Base-by-base conservation (phyloP, 2,113 vertebrate species). In the Marmota flaviventris region DNA sequence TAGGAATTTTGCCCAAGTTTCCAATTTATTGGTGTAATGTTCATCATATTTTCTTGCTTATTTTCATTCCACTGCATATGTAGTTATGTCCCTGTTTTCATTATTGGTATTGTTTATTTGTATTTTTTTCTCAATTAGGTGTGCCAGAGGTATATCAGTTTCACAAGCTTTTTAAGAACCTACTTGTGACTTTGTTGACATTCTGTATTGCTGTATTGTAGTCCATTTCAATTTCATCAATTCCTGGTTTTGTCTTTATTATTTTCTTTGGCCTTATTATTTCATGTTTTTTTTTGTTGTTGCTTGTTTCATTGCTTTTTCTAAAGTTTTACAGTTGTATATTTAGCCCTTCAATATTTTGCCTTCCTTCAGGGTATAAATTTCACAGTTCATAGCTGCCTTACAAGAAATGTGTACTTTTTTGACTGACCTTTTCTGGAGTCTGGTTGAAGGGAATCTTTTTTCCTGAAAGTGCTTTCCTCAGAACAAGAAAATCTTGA, bases 251-350 rank as follows among this genome's bases (percentile, higher is more conserved):
- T 88, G 51, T 78, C 78, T 75, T 83, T 90, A 13, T 67, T 77
- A 42, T 72, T 81, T 86, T n/a, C n/a, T 92, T 95, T 78, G 67
- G 34, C n/a, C 8, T 84, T 88, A 37, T 67, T 76, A 32, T 81
- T 81, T 93, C 8, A 75, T 73, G 16, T 5, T 6, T 53, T 63
- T 88, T 85, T 53, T 48, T 73, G 12, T 51, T 51, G 48, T 51
- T 51, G 48, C 12, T 51, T 51, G n/a, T 9, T 70, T 56, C 72
- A 78, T 91, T 69, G 37, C 56, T 77, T 92, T 56, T 95, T 51
- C 18, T 87, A 5, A 69, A 34, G 67, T 63, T 85, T 79, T 61
- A 73, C 53, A 29, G 24, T 91, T 91, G 8, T 45, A 48, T 87
- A 56, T 70, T 63, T 93, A 75, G 6, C 70, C 84, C 25, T 48